A percentile compares a stretch with the other conserved stretches of the same genome.
Evolutionary conservation across 35 echinoderm and acorn worm genomes (phyloP).

Genomic region (Patiria miniata): DNA sequence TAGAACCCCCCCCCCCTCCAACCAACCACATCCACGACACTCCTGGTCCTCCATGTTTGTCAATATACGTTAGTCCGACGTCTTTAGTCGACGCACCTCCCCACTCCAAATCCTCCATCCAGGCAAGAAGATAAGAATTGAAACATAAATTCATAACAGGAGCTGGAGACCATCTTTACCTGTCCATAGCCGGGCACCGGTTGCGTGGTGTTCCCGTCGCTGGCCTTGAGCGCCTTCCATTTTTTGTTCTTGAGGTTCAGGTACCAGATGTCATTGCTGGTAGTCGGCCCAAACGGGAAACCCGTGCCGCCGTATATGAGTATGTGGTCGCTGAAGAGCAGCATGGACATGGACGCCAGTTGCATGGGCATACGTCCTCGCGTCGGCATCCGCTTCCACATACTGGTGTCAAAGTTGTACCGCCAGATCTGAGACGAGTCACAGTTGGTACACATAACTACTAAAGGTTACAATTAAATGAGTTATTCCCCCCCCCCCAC

Average conservation of each 20-base stretch:
- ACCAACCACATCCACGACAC: no score
- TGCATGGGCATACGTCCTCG: slow-evolving; percentile 51
- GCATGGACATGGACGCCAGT: slow-evolving; percentile 94
- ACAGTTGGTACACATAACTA: no score
- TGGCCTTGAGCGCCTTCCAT: slow-evolving; percentile 35
- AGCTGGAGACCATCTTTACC: neutral
- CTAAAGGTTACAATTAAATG: no score
- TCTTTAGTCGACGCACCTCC: no score
- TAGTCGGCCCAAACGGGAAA: slow-evolving; percentile 84
- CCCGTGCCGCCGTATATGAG: slow-evolving; percentile 93
- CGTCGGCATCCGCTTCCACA: slow-evolving; percentile 55
- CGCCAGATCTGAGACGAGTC: slow-evolving; percentile 70
- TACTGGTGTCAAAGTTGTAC: slow-evolving; percentile 75
- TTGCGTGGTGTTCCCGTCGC: neutral
- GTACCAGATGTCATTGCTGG: slow-evolving; percentile 59
- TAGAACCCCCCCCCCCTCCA: no score
- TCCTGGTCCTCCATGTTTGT: no score
- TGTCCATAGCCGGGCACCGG: slow-evolving; percentile 13
- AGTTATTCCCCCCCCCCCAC: no score
- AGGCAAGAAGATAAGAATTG: no score
- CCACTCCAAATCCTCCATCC: no score
- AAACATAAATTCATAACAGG: no score
- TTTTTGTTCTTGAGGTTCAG: slow-evolving; percentile 51
- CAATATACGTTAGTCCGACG: no score
- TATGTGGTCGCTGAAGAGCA: slow-evolving; percentile 59